Evolutionary conservation across 37 sponge, comb jelly and placozoan genomes (phyloP), one percentile per base, ranked within the genome.

Genomic region (Cliona cf. orientalis): DNA sequence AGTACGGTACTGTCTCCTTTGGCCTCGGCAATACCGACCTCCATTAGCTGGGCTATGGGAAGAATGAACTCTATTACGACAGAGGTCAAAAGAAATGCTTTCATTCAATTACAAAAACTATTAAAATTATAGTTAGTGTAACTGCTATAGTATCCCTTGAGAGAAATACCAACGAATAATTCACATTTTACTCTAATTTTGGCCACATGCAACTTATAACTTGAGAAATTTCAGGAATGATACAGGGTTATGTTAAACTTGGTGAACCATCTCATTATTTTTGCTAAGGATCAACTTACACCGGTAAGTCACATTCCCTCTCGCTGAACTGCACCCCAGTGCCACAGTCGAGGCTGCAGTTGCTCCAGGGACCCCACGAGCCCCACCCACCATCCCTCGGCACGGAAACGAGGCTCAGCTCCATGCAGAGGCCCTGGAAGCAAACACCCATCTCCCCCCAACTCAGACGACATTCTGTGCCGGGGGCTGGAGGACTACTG

Each of bases 301-400:
- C 23, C 17, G 90, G 90, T 60, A 79, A 79, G 72, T 83, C 36
- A 44, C 90, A 89, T 5, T 73, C 36, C 39, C 90, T 70, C 11
- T 43, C 21, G 17, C 75, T 72, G 36, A 33, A 53, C 44, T 83
- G 79, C 26, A 89, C 46, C 9, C 90, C 90, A 12, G 58, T 79
- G 33, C 90, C 90, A 72, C 90, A 89, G 25, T 59, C 36, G 33
- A 23, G 40, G 46, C 66, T 72, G 59, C 90, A 89, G 3, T 33
- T 2, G n/a, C 79, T 62, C 90, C 90, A 89, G 29, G 62, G 68
- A 14, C 74, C 40, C 90, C 90, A 89, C 55, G 66, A 37, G 22
- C 90, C 62, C 89, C 89, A 89, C n/a, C 84, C 89, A 3, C 89
- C 90, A n/a, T 75, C 69, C 42, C 55, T 46, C 23, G 76, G 69